Evolutionary conservation across 1,140 invertebrate genomes (phyloP), one percentile per base, ranked within the genome.

Genomic region (Metaphire vulgaris): DNA sequence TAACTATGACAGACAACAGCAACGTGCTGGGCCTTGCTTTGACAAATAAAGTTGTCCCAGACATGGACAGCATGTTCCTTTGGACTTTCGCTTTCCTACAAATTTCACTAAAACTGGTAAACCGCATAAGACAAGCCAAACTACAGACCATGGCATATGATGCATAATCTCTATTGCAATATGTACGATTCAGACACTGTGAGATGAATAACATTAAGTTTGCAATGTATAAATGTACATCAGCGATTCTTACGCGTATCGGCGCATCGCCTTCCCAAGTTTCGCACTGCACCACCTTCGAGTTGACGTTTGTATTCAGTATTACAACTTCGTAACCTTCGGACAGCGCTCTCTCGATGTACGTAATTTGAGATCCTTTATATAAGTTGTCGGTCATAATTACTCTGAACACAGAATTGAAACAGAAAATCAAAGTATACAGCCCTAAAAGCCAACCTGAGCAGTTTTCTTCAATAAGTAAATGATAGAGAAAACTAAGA

Each of bases 371-470:
- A n/a, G 92, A 91, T 16, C 92, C 92, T 79, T 88, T 89, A 64
- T 92, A 88, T 76, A 93, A 82, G 79, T 87, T 89, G 79, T 93
- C 90, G 85, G 93, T 93, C 26, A 93, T 93, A 34, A 93, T 92
- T 72, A 93, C 85, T 74, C 92, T 92, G 83, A 77, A 88, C n/a
- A n/a, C n/a, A n/a, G n/a, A n/a, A n/a, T n/a, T n/a, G n/a, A n/a
- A n/a, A n/a, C n/a, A n/a, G n/a, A n/a, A n/a, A n/a, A n/a, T n/a
- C n/a, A n/a, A n/a, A n/a, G n/a, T n/a, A n/a, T n/a, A n/a, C n/a
- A n/a, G n/a, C n/a, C n/a, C n/a, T n/a, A n/a, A n/a, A n/a, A n/a
- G n/a, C n/a, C n/a, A n/a, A n/a, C n/a, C n/a, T n/a, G n/a, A n/a
- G n/a, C n/a, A n/a, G n/a, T n/a, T n/a, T n/a, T n/a, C n/a, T n/a